Percentiles rank a stretch among this genome's conserved stretches.
phyloP scores from a whole-genome alignment of 1,140 invertebrate species.

The Elymnias hypermnestra region DNA sequence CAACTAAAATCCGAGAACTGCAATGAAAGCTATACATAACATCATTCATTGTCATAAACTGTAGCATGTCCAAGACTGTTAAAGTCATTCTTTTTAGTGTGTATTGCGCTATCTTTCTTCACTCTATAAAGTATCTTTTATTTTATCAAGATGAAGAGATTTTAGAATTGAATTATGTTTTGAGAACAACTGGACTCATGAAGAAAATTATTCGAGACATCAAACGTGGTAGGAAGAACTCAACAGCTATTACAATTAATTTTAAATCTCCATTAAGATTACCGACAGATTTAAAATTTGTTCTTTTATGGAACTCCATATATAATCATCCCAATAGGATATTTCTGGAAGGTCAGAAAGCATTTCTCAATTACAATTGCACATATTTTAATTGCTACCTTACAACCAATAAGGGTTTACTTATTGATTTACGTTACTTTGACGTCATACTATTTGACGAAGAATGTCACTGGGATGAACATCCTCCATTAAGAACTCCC shows the following conservation, averaged over 20 bases:
- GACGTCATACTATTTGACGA: slow-evolving; percentile 55
- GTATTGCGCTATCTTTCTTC: slow-evolving; percentile 34
- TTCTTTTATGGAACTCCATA: slow-evolving; percentile 42
- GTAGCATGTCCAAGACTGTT: slow-evolving; percentile 35
- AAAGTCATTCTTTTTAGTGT: slow-evolving; percentile 27
- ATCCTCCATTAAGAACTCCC: slow-evolving; percentile 27
- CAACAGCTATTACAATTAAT: slow-evolving; percentile 3
- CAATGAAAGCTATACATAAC: neutral
- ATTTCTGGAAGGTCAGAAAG: slow-evolving; percentile 32
- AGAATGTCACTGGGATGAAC: slow-evolving; percentile 40
- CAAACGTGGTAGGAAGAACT: slow-evolving; percentile 22
- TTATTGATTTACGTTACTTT: slow-evolving; percentile 37
- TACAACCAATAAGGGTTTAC: slow-evolving; percentile 32
- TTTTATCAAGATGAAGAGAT: slow-evolving; percentile 21
- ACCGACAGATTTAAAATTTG: slow-evolving; percentile 43
- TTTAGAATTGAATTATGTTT: slow-evolving; percentile 39
- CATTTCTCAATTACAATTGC: slow-evolving; percentile 42
- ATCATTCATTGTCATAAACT: slow-evolving; percentile 3
- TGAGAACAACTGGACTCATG: slow-evolving; percentile 19
- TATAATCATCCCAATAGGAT: slow-evolving; percentile 25
- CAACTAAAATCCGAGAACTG: neutral
- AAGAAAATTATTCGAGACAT: slow-evolving; percentile 22
- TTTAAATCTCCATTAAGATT: slow-evolving; percentile 31
- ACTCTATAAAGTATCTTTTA: slow-evolving; percentile 28
- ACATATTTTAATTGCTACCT: slow-evolving; percentile 42